These are phyloP conservation scores for Caerostris extrusa DNA, from an alignment of 1,140 invertebrate genomes.

Conservation along the genomic window DNA sequence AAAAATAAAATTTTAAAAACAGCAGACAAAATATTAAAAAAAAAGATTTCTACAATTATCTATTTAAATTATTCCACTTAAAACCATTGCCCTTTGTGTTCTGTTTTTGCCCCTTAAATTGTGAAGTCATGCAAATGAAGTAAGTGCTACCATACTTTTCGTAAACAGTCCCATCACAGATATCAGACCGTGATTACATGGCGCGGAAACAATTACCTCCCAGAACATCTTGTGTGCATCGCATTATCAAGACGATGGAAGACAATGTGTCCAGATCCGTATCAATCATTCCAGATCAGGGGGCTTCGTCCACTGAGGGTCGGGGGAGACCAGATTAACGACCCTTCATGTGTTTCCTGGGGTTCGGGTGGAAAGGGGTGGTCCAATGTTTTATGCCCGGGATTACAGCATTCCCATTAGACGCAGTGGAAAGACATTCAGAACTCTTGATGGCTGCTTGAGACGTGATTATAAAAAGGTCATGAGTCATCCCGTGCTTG, in stretches of 20 bases:
- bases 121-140: conserved; percentile 8
- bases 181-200: conserved; percentile 14
- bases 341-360: conserved; percentile 60
- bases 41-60: not conserved
- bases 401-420: conserved; percentile 72
- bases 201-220: conserved; percentile 54
- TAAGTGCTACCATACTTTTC: not conserved
- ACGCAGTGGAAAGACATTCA: conserved; percentile 17
- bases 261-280: conserved; percentile 31
- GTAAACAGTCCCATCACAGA: not conserved
- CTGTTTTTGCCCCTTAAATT: not conserved
- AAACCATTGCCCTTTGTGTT: not conserved
- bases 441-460: conserved; percentile 40
- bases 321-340: conserved; percentile 55
- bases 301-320: conserved; percentile 40
- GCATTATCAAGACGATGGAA: not conserved
- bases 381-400: conserved; percentile 44
- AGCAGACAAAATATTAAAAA: not conserved
- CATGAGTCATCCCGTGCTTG: not conserved
- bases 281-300: conserved; percentile 74
- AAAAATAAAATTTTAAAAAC: not conserved
- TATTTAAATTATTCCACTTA: conserved; percentile 2
- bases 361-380: not conserved
- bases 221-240: not conserved
- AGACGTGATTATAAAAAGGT: conserved; percentile 49